Evolutionary conservation across 1,140 invertebrate genomes (phyloP).

Genomic region (Drosophila kikkawai): DNA sequence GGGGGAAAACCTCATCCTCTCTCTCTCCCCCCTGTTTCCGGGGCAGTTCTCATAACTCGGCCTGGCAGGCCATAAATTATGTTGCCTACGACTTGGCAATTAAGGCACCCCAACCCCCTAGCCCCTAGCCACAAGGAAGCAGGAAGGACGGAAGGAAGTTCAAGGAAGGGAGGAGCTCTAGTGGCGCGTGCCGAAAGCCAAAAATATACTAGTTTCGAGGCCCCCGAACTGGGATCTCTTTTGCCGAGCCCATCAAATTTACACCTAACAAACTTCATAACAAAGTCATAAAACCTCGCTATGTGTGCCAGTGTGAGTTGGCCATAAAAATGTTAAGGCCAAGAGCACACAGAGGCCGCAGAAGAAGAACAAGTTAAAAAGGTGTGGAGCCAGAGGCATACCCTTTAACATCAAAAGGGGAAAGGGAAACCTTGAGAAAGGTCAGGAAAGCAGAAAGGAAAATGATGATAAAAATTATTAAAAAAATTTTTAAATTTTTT

Average conservation of each 20-base stretch:
- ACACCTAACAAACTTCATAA: constrained; percentile 82
- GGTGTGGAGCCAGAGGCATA: neutral
- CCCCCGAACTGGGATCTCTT: constrained; percentile 32
- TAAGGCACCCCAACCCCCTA: constrained; percentile 29
- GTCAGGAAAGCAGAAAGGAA: neutral
- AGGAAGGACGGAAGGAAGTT: neutral
- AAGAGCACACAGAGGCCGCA: constrained; percentile 22
- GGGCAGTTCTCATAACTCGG: constrained; percentile 59
- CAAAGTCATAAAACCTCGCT: constrained; percentile 71
- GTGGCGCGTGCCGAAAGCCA: constrained; percentile 60
- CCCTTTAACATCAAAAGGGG: neutral
- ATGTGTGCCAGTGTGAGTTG: constrained; percentile 9
- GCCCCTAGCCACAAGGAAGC: neutral
- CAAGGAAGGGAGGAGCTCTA: neutral
- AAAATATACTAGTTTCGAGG: constrained; percentile 45
- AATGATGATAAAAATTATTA: too few relatives aligned
- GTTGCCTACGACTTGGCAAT: constrained; percentile 79
- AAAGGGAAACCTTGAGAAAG: neutral
- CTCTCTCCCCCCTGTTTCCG: neutral
- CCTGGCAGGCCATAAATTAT: constrained; percentile 74
- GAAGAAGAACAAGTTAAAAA: constrained; percentile 4
- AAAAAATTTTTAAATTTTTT: too few relatives aligned
- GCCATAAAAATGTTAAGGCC: constrained; percentile 71
- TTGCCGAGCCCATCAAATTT: constrained; percentile 69
- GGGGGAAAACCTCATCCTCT: constrained; percentile 7